Conservation (phyloP, 2,888 invertebrate species). For the Ennomos fuscantarius region DNA sequence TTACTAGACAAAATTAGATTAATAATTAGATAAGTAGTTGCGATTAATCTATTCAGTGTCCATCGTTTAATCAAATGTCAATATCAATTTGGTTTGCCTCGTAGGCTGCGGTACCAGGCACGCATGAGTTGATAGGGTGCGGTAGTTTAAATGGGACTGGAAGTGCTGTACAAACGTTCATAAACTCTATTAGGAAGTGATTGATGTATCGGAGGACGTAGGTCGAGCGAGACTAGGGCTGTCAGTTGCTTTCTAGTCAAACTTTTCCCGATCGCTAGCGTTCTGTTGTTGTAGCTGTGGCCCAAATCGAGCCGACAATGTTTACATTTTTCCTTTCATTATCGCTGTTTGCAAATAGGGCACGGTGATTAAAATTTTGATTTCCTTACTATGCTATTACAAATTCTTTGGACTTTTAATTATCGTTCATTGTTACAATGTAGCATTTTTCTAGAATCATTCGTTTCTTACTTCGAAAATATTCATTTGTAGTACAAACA, state of each 20-base stretch:
- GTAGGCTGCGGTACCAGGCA: conserved; percentile 29
- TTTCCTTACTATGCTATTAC: background rate
- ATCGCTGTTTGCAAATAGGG: conserved; percentile 13
- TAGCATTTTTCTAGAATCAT: too few species aligned
- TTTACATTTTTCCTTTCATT: conserved; percentile 8
- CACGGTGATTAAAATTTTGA: conserved; percentile 7
- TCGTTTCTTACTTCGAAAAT: too few species aligned
- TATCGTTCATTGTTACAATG: too few species aligned
- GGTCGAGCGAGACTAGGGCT: conserved; percentile 35
- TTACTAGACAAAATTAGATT: background rate
- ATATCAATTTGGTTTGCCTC: conserved; percentile 19
- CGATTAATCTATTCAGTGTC: conserved; percentile 1
- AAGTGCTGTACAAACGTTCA: conserved; percentile 57
- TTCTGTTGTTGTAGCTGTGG: conserved; percentile 5
- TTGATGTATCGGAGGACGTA: conserved; percentile 56
- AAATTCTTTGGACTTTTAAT: too few species aligned
- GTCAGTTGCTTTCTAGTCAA: conserved; percentile 20
- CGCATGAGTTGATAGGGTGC: conserved; percentile 37
- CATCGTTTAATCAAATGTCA: conserved; percentile 18
- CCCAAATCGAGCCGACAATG: background rate
- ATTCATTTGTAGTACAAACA: too few species aligned
- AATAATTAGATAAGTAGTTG: background rate
- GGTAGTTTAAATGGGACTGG: conserved; percentile 41
- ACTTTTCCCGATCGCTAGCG: conserved; percentile 3
- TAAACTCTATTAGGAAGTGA: conserved; percentile 75